phyloP scores from a whole-genome alignment of 2,888 invertebrate species.

The Acronicta aceris region DNA sequence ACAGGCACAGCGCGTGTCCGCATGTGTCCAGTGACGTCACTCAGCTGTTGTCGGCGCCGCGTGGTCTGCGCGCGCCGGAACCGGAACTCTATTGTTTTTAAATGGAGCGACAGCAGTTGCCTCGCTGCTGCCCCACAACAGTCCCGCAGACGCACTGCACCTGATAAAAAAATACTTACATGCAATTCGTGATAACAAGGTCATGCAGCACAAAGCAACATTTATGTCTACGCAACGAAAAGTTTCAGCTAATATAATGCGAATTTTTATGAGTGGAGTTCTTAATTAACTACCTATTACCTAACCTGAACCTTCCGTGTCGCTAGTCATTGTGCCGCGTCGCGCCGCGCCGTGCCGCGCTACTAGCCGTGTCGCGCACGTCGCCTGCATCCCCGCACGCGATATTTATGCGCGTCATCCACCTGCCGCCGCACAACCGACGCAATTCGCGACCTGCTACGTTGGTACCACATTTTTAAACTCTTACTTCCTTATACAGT shows the following conservation, averaged over 20 bases:
- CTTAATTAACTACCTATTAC: too few relatives aligned
- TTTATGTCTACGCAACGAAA: too few relatives aligned
- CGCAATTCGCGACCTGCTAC: slow-evolving; percentile 5
- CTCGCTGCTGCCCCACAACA: slow-evolving; percentile 17
- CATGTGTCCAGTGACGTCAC: slow-evolving; percentile 38
- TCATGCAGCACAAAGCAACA: not conserved
- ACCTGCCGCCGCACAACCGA: slow-evolving; percentile 53
- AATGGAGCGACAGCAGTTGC: slow-evolving; percentile 52
- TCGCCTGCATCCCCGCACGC: slow-evolving; percentile 11
- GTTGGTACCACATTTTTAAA: slow-evolving; percentile 2
- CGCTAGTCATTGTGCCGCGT: not conserved
- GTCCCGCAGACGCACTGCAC: slow-evolving; percentile 4
- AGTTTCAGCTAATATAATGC: too few relatives aligned
- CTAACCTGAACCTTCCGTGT: slow-evolving; percentile 5
- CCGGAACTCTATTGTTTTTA: slow-evolving; percentile 74
- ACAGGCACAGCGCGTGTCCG: slow-evolving; percentile 8
- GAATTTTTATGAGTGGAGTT: too few relatives aligned
- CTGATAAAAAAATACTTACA: not conserved
- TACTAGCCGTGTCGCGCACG: slow-evolving; percentile 39
- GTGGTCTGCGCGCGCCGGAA: slow-evolving; percentile 69
- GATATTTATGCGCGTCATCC: slow-evolving; percentile 55
- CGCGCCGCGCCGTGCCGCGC: not conserved
- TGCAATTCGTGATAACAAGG: not conserved
- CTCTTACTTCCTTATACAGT: slow-evolving; percentile 10
- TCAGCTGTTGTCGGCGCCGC: slow-evolving; percentile 62